Evolutionary conservation across 2,797 vertebrate genomes (phyloP).

Genomic region (Sebastes diaconus): DNA sequence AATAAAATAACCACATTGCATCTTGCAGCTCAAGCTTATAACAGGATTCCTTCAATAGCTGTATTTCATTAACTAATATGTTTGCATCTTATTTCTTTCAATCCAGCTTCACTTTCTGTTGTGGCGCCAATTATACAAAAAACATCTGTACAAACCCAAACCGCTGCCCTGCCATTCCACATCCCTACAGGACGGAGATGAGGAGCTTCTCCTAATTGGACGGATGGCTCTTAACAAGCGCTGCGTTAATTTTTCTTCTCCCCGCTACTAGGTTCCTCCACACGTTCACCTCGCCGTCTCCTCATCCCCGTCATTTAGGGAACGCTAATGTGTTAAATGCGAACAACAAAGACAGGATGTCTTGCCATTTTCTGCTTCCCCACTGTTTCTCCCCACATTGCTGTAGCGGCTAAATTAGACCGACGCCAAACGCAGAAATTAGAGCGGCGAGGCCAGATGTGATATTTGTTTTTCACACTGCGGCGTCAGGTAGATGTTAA

Average conservation of each 20-base stretch:
- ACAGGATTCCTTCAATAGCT: neutral
- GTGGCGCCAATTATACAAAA: neutral
- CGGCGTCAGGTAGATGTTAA: slow-evolving; percentile 74
- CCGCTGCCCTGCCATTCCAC: neutral
- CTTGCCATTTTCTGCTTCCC: slow-evolving; percentile 79
- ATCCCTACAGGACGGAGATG: slow-evolving; percentile 8
- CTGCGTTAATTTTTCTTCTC: slow-evolving; percentile 21
- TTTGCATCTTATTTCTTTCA: neutral
- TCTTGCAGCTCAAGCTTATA: neutral
- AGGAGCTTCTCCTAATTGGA: slow-evolving; percentile 34
- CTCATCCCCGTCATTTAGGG: slow-evolving; percentile 69
- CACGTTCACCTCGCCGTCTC: slow-evolving; percentile 49
- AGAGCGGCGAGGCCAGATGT: slow-evolving; percentile 79
- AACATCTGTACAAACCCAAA: slow-evolving; percentile 15
- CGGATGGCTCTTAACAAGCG: slow-evolving; percentile 21
- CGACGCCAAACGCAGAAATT: slow-evolving; percentile 77
- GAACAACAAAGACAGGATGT: slow-evolving; percentile 78
- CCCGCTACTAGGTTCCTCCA: slow-evolving; percentile 4
- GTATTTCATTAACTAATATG: neutral
- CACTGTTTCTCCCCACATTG: slow-evolving; percentile 70
- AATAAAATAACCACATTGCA: neutral
- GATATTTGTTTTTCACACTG: slow-evolving; percentile 80
- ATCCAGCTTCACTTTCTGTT: slow-evolving; percentile 10
- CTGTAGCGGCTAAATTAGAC: slow-evolving; percentile 75
- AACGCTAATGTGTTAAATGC: slow-evolving; percentile 80